Conservation (phyloP, 2,797 vertebrate species). For the Leptatherina wallacei region DNA sequence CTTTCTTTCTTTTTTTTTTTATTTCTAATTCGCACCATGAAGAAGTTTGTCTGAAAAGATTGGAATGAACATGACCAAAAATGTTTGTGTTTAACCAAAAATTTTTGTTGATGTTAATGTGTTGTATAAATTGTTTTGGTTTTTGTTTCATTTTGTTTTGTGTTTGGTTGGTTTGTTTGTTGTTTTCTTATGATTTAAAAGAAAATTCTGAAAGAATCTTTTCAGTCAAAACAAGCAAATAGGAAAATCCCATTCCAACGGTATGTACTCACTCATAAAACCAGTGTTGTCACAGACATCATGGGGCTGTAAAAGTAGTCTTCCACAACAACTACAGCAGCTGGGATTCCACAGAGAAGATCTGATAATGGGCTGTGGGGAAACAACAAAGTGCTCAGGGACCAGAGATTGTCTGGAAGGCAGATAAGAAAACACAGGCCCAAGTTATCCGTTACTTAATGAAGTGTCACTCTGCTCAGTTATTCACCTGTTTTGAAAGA, state of each 20-base stretch:
- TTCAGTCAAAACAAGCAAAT: slow-evolving; percentile 24
- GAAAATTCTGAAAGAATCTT: neutral
- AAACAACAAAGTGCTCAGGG: slow-evolving; percentile 82
- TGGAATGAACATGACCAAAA: slow-evolving; percentile 4
- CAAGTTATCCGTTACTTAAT: slow-evolving; percentile 81
- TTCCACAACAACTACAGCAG: slow-evolving; percentile 72
- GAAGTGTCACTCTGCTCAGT: slow-evolving; percentile 76
- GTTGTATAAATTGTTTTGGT: neutral
- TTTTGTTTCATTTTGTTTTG: neutral
- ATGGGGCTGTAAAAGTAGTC: slow-evolving; percentile 61
- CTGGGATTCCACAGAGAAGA: slow-evolving; percentile 77
- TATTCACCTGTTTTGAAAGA: slow-evolving; percentile 68
- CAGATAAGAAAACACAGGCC: slow-evolving; percentile 76
- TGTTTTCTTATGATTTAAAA: neutral
- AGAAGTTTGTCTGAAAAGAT: neutral
- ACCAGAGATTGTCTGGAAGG: slow-evolving; percentile 79
- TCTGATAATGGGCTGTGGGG: slow-evolving; percentile 84
- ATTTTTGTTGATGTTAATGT: neutral
- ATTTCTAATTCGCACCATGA: slow-evolving; percentile 9
- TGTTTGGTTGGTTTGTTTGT: neutral
- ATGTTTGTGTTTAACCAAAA: neutral
- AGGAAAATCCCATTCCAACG: slow-evolving; percentile 26
- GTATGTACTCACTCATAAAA: slow-evolving; percentile 61
- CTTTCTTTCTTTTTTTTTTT: slow-evolving; percentile 30
- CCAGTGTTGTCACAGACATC: slow-evolving; percentile 65